Conservation (phyloP, 2,113 vertebrate species). For the Neolamprologus kungweensis region DNA sequence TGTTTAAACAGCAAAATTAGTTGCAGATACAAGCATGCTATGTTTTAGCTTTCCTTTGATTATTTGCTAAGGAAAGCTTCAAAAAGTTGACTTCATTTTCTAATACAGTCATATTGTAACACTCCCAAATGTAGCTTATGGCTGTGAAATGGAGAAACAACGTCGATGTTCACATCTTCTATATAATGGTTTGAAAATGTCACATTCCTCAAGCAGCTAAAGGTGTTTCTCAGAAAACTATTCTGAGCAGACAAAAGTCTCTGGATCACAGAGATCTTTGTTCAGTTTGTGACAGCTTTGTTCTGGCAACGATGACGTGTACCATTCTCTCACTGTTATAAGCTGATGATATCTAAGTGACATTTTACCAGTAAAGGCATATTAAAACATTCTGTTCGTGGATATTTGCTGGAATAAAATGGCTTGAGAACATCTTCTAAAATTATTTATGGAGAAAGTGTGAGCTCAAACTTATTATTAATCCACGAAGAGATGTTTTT, state of each 20-base stretch:
- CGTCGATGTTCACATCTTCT: background rate
- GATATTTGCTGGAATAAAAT: background rate
- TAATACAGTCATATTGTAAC: background rate
- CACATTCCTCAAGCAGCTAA: background rate
- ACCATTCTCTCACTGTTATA: background rate
- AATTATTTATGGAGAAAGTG: background rate
- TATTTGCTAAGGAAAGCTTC: background rate
- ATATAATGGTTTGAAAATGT: background rate
- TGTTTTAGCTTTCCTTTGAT: background rate
- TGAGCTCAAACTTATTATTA: background rate
- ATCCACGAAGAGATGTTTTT: background rate
- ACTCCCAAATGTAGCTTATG: background rate
- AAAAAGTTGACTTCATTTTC: background rate
- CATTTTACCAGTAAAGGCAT: background rate
- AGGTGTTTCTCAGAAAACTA: background rate
- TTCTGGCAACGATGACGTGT: background rate
- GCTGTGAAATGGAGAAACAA: background rate
- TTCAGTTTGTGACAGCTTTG: background rate
- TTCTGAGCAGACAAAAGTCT: background rate
- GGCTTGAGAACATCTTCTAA: background rate
- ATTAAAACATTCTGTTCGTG: background rate
- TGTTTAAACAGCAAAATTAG: background rate
- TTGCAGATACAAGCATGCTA: background rate
- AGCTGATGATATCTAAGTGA: background rate
- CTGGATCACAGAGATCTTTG: background rate